Evolutionary conservation across 2,113 vertebrate genomes (phyloP).

Genomic region (Paracanthobrama guichenoti): DNA sequence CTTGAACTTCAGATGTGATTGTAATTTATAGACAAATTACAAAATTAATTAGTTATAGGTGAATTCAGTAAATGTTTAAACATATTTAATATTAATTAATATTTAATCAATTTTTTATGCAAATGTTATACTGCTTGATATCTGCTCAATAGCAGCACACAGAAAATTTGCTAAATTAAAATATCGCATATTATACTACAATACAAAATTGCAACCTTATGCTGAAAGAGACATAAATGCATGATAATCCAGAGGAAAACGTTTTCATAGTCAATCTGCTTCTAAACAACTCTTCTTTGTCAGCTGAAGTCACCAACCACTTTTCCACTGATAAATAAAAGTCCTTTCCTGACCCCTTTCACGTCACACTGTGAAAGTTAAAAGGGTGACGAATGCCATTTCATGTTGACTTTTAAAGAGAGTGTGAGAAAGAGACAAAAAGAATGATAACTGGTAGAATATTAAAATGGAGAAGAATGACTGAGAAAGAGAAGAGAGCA

Average conservation of each 20-base stretch:
- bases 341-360: background rate
- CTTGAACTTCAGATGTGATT: too few relatives aligned
- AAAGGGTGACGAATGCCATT: slow-evolving; percentile 10
- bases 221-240: background rate
- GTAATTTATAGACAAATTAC: too few relatives aligned
- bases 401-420: background rate
- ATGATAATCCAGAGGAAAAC: background rate
- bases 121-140: too few relatives aligned
- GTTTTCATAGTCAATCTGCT: background rate
- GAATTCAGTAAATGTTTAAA: too few relatives aligned
- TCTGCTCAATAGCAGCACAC: too few relatives aligned
- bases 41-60: too few relatives aligned
- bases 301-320: background rate
- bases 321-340: background rate
- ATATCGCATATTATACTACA: too few relatives aligned
- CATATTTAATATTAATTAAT: too few relatives aligned
- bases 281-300: background rate
- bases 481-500: background rate
- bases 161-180: too few relatives aligned
- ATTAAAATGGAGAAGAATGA: background rate
- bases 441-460: background rate
- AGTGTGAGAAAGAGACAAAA: background rate
- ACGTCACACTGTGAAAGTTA: slow-evolving; percentile 30
- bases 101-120: too few relatives aligned
- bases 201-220: background rate